Percentiles rank a stretch among this genome's conserved stretches.
phyloP scores from a whole-genome alignment of 2,113 vertebrate genomes.

The Hylia prasina region DNA sequence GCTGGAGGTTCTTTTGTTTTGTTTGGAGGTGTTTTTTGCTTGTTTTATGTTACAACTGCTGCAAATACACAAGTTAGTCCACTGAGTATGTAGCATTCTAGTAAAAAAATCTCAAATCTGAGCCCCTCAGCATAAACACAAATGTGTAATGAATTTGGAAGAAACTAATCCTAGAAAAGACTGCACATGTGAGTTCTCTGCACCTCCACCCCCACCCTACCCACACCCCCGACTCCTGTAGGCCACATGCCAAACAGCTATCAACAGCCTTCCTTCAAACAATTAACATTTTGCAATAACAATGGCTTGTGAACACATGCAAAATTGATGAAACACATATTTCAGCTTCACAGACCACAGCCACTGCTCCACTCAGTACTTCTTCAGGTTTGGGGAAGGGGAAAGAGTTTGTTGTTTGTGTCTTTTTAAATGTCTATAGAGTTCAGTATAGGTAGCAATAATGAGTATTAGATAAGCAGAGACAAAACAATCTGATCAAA shows the following conservation, averaged over 20 bases:
- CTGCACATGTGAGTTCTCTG: not conserved
- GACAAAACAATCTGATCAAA: not conserved
- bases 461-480: not conserved
- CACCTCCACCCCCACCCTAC: not conserved
- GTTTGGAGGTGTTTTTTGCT: not conserved
- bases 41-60: not conserved
- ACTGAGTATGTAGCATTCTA: not conserved
- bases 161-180: not conserved
- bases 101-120: not conserved
- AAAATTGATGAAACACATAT: not conserved
- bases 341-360: not conserved
- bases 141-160: not conserved
- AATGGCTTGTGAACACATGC: not conserved
- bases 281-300: conserved; percentile 23
- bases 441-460: not conserved
- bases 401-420: not conserved
- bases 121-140: not conserved
- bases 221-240: not conserved
- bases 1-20: not conserved
- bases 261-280: not conserved
- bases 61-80: not conserved
- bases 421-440: accelerated
- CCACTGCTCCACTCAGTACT: not conserved
- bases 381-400: not conserved
- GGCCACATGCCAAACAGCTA: not conserved